Evolutionary conservation across 2,797 vertebrate genomes (phyloP).

Genomic region (Gobionotothen gibberifrons): DNA sequence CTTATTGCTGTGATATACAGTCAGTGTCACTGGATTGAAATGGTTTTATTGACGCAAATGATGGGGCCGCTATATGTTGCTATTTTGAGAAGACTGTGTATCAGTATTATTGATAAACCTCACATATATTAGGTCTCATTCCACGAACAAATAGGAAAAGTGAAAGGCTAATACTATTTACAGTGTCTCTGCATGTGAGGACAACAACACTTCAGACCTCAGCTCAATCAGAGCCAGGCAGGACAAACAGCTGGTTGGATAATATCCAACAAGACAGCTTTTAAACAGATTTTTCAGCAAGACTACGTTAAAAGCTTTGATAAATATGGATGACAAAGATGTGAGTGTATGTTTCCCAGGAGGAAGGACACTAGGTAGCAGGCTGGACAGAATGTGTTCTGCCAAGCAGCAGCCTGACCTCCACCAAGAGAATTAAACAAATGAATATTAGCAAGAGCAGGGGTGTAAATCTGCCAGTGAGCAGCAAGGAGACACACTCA

Average conservation of each 20-base stretch:
- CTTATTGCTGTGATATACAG: slow-evolving; percentile 22
- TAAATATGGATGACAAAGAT: slow-evolving; percentile 47
- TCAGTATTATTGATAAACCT: slow-evolving; percentile 7
- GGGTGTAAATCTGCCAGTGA: slow-evolving; percentile 76
- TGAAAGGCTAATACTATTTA: background rate
- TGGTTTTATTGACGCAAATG: slow-evolving; percentile 31
- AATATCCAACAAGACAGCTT: slow-evolving; percentile 57
- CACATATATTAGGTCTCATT: slow-evolving; percentile 2
- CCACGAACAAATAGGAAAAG: background rate
- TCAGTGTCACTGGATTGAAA: slow-evolving; percentile 32
- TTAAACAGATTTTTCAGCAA: slow-evolving; percentile 46
- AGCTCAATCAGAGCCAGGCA: slow-evolving; percentile 46
- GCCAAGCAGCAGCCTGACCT: slow-evolving; percentile 69
- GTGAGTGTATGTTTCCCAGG: slow-evolving; percentile 37
- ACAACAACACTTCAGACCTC: slow-evolving; percentile 42
- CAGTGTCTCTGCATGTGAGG: slow-evolving; percentile 36
- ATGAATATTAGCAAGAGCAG: slow-evolving; percentile 74
- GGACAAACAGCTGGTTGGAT: slow-evolving; percentile 69
- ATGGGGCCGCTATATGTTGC: slow-evolving; percentile 13
- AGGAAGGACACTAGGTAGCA: slow-evolving; percentile 55
- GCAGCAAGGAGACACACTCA: slow-evolving; percentile 58
- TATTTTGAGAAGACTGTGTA: slow-evolving; percentile 10
- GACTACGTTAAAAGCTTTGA: slow-evolving; percentile 37
- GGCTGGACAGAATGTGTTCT: slow-evolving; percentile 54
- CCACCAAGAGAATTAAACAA: slow-evolving; percentile 79